Evolutionary conservation across 2,113 vertebrate genomes (phyloP), one percentile per base, ranked within the genome.

Genomic region (Gymnorhina tibicen): DNA sequence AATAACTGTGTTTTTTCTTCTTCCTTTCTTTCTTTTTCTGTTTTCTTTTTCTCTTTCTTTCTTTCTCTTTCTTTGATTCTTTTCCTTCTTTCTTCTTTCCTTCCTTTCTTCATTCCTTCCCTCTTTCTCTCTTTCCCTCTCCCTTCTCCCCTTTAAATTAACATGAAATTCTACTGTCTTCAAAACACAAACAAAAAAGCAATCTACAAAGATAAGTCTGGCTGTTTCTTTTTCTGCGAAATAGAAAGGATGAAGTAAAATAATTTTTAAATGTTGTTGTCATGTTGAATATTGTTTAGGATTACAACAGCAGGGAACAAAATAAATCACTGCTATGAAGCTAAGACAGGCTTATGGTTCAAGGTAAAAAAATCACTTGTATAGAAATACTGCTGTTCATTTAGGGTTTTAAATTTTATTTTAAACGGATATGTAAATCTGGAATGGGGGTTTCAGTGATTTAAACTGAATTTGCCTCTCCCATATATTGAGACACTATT

Each of bases 211-310:
- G 9, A 69, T n/a, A 79, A 75, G 3, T 46, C 47, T 41, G 21
- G 3, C 16, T 76, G 5, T 13, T 32, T 66, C 24, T n/a, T 66
- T 79, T 89, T 83, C 62, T 82, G 8, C 2, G 35, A 73, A 53
- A 81, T 4, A 32, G 14, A 78, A 16, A 84, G 39, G 17, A 78
- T 78, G 24, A 81, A 85, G 37, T 62, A 52, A 91, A 91, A 39
- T 47, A 4, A 27, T 44, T 70, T 46, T 83, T 39, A 85, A 76
- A 85, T 23, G 15, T 35, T 67, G 10, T 46, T 67, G 52, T 58
- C 35, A 28, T 87, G 18, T 88, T 95, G 58, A 93, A 88, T 95
- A 73, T 92, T 94, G 85, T 97, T 97, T 94, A 96, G 63, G 75
- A 95, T 87, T 95, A 96, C 69, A 86, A 84, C n/a, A 67, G 12